Evolutionary conservation across 2,797 vertebrate genomes (phyloP), one percentile per base, ranked within the genome.

Genomic region (Spea hammondii): DNA sequence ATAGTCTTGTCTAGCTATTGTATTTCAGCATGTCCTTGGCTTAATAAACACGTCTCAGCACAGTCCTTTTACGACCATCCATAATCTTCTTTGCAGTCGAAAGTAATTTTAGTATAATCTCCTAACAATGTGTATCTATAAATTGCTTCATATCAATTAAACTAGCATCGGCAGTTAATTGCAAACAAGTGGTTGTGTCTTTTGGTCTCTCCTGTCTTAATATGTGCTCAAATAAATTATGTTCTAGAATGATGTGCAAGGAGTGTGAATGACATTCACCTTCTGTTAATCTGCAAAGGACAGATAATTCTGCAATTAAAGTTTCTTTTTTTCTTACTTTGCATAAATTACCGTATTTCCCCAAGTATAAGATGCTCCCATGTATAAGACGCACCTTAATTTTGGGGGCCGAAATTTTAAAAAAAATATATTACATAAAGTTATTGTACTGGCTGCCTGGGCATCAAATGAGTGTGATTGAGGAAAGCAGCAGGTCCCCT

Each of bases 301-400:
- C 64, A 78, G 74, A 80, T 86, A 79, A 82, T 87, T 84, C 78
- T 84, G 85, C 87, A 86, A 88, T 87, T 87, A 84, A 88, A 84
- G 49, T 85, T 88, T 86, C 74, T 75, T 84, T 80, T 88, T 84
- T 44, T 54, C 83, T 83, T 71, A 70, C 49, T 84, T 2, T 17
- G 5, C n/a, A 86, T 13, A 77, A 4, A 74, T 83, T 84, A 10
- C 5, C 32, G 32, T 32, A 32, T 32, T 32, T 32, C 32, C 32
- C 32, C 32, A 32, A 32, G 32, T 32, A 32, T 32, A 32, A 32
- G 32, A 32, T 17, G 17, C 17, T 17, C 32, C 3, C 32, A 32
- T 32, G 3, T 32, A 32, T 32, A 32, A 32, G 32, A 32, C 32
- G 32, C 32, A 32, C 17, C 17, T 17, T 32, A 32, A 32, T 32